Conservation (phyloP, 2,797 vertebrate species). For the Emys orbicularis region DNA sequence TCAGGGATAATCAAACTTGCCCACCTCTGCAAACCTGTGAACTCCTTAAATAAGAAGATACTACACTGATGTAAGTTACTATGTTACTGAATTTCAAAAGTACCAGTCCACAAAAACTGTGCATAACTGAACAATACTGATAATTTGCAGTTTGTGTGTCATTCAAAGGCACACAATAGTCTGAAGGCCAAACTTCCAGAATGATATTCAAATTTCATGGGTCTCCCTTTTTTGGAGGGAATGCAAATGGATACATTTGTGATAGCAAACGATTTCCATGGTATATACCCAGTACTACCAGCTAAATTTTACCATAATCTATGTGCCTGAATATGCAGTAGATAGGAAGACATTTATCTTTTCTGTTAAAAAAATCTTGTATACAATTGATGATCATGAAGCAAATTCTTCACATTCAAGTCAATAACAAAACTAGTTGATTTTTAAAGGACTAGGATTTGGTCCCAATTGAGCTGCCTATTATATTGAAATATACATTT, state of each 20-base stretch:
- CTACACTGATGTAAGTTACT: not conserved
- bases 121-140: not conserved
- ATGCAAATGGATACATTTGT: not conserved
- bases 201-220: not conserved
- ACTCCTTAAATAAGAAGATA: not conserved
- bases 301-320: accelerated
- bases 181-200: not conserved
- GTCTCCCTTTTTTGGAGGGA: not conserved
- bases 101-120: not conserved
- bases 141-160: not conserved
- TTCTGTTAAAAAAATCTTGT: not conserved
- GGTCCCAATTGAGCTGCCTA: not conserved
- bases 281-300: not conserved
- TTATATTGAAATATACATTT: not conserved
- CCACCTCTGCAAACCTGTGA: not conserved
- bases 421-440: accelerated
- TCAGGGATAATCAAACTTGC: not conserved
- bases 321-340: not conserved
- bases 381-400: not conserved
- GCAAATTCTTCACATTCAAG: not conserved
- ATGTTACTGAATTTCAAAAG: not conserved
- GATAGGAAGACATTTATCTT: accelerated
- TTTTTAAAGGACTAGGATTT: not conserved
- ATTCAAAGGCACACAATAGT: not conserved
- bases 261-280: not conserved